Evolutionary conservation across 64 coral and sea anemone species (phyloP).

Genomic region (Hydrozoanthus tunicans): DNA sequence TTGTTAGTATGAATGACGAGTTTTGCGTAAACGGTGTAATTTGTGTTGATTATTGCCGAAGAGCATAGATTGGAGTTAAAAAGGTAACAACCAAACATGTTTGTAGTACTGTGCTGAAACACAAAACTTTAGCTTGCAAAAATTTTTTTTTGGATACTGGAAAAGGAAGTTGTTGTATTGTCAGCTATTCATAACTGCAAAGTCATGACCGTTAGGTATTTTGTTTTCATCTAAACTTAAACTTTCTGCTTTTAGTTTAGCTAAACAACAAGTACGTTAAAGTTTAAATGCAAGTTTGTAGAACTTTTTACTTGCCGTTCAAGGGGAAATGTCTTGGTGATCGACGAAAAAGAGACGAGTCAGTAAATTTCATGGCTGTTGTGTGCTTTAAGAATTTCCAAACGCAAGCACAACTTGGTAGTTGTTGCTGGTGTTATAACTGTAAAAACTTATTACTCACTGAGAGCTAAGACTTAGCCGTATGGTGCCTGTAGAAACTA

Average conservation of each 20-base stretch:
- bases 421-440: too few relatives aligned
- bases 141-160: not conserved
- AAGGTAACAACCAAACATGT: constrained; percentile 17
- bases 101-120: not conserved
- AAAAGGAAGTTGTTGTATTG: not conserved
- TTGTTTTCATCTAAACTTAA: not conserved
- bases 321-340: not conserved
- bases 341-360: too few relatives aligned
- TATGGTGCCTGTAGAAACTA: too few relatives aligned
- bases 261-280: not conserved
- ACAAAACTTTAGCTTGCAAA: not conserved
- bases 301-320: not conserved
- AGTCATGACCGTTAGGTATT: constrained; percentile 29
- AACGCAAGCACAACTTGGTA: too few relatives aligned
- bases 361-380: too few relatives aligned
- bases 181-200: not conserved
- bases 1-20: constrained; percentile 48
- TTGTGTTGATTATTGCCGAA: not conserved
- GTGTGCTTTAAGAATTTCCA: not conserved
- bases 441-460: too few relatives aligned
- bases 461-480: too few relatives aligned
- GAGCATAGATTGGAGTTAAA: constrained; percentile 25
- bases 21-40: constrained; percentile 43
- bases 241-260: not conserved
- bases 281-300: not conserved